Evolutionary conservation across 2,113 vertebrate species (phyloP).

Genomic region (Sander lucioperca): DNA sequence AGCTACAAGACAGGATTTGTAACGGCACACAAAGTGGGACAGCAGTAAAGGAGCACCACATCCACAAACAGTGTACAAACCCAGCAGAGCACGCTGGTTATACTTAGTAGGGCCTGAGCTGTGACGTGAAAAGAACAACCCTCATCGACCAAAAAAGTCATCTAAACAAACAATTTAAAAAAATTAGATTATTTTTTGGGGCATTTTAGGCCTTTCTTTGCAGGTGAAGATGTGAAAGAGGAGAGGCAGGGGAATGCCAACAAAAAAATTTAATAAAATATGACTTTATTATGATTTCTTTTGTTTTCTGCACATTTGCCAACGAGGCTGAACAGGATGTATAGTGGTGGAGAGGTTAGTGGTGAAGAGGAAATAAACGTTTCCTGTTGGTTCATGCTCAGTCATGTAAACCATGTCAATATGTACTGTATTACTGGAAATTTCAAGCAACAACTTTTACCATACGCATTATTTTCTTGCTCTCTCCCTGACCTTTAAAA

Average conservation of each 20-base stretch:
- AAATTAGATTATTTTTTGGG: no score
- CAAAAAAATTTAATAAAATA: no score
- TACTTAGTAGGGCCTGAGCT: no score
- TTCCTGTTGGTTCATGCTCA: neutral
- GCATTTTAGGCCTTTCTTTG: no score
- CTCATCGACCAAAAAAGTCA: neutral
- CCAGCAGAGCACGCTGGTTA: neutral
- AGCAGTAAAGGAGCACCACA: neutral
- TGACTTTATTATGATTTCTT: neutral
- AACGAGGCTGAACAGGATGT: constrained; percentile 1
- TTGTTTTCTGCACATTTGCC: neutral
- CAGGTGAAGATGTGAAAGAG: no score
- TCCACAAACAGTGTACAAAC: no score
- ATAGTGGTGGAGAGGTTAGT: neutral
- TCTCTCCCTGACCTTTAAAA: no score
- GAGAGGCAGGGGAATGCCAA: no score
- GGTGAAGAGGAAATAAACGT: constrained; percentile 5
- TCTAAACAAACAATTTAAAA: neutral
- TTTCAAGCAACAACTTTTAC: no score
- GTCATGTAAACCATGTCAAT: no score
- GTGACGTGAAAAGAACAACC: neutral
- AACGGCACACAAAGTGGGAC: neutral
- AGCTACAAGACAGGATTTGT: neutral
- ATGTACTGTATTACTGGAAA: no score
- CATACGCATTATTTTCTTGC: no score